Evolutionary conservation across 1,140 invertebrate genomes (phyloP).

Genomic region (Drosophila elegans): DNA sequence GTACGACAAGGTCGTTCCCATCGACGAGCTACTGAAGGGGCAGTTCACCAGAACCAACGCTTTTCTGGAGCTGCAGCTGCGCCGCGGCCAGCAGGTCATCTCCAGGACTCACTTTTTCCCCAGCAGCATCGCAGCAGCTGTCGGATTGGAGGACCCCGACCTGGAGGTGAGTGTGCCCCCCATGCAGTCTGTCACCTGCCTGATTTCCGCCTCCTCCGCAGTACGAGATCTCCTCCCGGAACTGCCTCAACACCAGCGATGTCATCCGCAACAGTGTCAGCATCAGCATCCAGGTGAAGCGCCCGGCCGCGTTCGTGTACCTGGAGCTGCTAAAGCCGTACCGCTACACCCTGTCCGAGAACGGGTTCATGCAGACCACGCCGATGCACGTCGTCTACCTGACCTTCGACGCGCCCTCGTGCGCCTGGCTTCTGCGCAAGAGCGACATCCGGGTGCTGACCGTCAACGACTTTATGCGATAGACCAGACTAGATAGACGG

Average conservation of each 20-base stretch:
- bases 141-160: conserved; percentile 63
- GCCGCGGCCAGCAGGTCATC: conserved; percentile 35
- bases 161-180: conserved; percentile 47
- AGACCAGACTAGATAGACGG: neutral
- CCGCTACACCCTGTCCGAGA: conserved; percentile 77
- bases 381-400: conserved; percentile 67
- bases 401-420: conserved; percentile 47
- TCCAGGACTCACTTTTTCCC: conserved; percentile 76
- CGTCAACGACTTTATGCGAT: conserved; percentile 74
- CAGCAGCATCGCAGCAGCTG: conserved; percentile 48
- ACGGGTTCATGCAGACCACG: conserved; percentile 82
- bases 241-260: conserved; percentile 36
- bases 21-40: conserved; percentile 49
- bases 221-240: conserved; percentile 58
- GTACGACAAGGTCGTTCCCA: conserved; percentile 67
- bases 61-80: conserved; percentile 67
- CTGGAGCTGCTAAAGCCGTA: conserved; percentile 75
- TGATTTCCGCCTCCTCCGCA: conserved; percentile 9
- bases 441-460: conserved; percentile 65
- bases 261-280: conserved; percentile 85
- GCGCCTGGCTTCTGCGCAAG: conserved; percentile 60
- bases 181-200: neutral
- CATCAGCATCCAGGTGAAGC: conserved; percentile 67
- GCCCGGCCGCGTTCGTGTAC: conserved; percentile 79
- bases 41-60: conserved; percentile 55